Percentiles rank a stretch among this genome's conserved stretches.
Conservation (phyloP, 2,888 invertebrate species). For the Oegoconia quadripuncta region DNA sequence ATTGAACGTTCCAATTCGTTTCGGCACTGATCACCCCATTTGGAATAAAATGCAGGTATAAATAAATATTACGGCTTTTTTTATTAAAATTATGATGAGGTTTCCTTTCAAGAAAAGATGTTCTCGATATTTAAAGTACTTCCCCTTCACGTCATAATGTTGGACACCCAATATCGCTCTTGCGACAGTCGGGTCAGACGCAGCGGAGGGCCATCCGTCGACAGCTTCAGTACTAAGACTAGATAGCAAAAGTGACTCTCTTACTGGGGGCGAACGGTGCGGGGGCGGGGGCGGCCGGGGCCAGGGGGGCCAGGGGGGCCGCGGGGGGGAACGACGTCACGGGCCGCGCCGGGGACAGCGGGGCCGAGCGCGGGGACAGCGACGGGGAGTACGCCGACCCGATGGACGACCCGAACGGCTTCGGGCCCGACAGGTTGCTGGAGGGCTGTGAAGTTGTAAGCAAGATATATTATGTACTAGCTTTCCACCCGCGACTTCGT, state of each 20-base stretch:
- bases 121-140: no score
- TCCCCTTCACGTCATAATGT: no score
- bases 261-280: conserved; percentile 64
- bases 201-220: not conserved
- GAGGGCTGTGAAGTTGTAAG: conserved; percentile 51
- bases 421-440: conserved; percentile 78
- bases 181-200: no score
- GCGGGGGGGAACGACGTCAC: conserved; percentile 32
- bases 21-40: no score
- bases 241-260: conserved; percentile 74
- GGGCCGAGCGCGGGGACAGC: conserved; percentile 71
- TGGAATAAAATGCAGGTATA: not conserved
- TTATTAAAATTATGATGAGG: not conserved
- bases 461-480: not conserved
- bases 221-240: conserved; percentile 17
- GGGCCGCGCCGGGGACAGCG: conserved; percentile 71
- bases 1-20: no score
- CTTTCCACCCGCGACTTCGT: no score
- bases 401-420: conserved; percentile 80
- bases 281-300: conserved; percentile 18
- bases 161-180: no score
- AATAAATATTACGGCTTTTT: not conserved
- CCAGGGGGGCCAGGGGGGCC: conserved; percentile 25
- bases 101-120: no score
- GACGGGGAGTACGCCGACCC: conserved; percentile 76